Evolutionary conservation across 92 coral and sea anemone genomes (phyloP).

Genomic region (Desmophyllum pertusum): DNA sequence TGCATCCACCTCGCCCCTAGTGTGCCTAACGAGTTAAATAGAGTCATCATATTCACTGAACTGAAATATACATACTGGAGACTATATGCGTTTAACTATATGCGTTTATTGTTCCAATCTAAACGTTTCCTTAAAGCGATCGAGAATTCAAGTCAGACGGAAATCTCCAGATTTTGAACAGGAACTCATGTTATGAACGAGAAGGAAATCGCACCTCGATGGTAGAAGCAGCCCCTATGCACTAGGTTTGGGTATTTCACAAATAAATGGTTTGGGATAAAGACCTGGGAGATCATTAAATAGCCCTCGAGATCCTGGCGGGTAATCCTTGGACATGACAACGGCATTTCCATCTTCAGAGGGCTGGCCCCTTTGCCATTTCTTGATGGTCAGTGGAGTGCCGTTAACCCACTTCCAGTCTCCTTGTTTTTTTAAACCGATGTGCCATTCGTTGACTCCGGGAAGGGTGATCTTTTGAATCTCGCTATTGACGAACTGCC

Average conservation of each 20-base stretch:
- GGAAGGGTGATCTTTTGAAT: slow-evolving; percentile 33
- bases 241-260: not conserved
- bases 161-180: too few species aligned
- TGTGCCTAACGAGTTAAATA: too few species aligned
- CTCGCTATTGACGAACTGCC: slow-evolving; percentile 32
- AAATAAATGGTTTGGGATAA: not conserved
- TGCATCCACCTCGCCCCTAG: too few species aligned
- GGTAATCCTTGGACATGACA: not conserved
- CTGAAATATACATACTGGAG: too few species aligned
- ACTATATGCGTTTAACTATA: too few species aligned
- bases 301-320: not conserved
- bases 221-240: too few species aligned
- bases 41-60: too few species aligned
- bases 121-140: too few species aligned
- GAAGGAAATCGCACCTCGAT: too few species aligned
- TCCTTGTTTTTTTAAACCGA: not conserved
- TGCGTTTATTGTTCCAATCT: too few species aligned
- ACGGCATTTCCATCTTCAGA: not conserved
- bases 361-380: not conserved
- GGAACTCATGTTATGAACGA: too few species aligned
- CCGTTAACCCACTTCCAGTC: not conserved
- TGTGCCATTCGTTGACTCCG: slow-evolving; percentile 1
- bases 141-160: too few species aligned
- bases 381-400: not conserved
- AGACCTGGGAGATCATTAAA: not conserved